Evolutionary conservation across 53 echinoderm and acorn worm genomes (phyloP), one percentile per base, ranked within the genome.

Genomic region (Holothuria leucospilota): DNA sequence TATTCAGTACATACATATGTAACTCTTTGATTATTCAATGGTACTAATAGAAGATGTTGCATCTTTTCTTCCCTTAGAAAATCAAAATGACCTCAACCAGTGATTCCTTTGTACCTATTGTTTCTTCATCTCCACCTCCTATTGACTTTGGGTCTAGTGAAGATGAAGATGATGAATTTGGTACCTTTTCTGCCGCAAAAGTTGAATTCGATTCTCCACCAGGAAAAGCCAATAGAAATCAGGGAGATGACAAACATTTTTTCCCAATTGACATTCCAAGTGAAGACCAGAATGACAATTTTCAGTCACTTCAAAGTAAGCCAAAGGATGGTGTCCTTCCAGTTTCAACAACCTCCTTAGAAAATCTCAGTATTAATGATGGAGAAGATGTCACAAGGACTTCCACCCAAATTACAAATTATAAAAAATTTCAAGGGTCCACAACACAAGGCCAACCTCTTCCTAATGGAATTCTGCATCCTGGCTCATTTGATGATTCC

Each of bases 81-180:
- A 34, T 46, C 42, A 69, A 86, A 26, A 96, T 96, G 97, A 90
- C 91, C 2, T 62, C 94, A 39, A 85, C 94, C 11, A 87, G 87
- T 59, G 92, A 93, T 66, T 89, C 92, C 49, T 89, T 96, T 88
- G 94, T 96, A 26, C 97, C 97, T 4, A 96, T 96, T 89, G 94
- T 96, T 38, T 93, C 97, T 21, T 89, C 97, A 23, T 91, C 97
- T 49, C 97, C 97, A 20, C 97, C 97, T 59, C 97, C 97, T 7
- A 90, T 96, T 72, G 97, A 94, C 75, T 91, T 94, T 93, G 97
- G 91, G 46, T 87, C 91, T 8, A 88, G 87, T 59, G 94, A 95
- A 69, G 94, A 95, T 9, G 97, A 96, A 24, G 97, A 96, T 15
- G 97, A 94, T 67, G 97, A 96, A 67, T 96, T 96, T 90, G 94